Evolutionary conservation across 2,797 vertebrate species (phyloP).

Genomic region (Sarcophilus harrisii): DNA sequence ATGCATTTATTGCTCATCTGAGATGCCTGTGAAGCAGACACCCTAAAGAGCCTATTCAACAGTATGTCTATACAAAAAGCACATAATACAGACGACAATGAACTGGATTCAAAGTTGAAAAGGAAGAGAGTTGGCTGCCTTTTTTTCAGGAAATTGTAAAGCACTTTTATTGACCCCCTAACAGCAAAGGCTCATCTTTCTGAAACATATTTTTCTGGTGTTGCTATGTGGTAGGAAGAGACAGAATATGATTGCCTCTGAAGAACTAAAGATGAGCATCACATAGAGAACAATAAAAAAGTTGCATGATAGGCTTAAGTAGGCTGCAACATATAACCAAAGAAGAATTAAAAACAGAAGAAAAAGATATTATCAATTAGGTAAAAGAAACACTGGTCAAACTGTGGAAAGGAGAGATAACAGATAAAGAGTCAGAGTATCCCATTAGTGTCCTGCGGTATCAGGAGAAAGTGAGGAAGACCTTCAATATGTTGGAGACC

Average conservation of each 20-base stretch:
- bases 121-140: not conserved
- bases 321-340: not conserved
- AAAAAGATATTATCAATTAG: not conserved
- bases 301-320: not conserved
- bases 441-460: not conserved
- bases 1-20: not conserved
- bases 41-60: not conserved
- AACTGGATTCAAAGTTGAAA: not conserved
- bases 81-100: not conserved
- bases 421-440: not conserved
- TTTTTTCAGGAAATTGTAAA: not conserved
- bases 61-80: not conserved
- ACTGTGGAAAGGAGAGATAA: not conserved
- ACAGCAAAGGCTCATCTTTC: not conserved
- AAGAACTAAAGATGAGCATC: not conserved
- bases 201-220: not conserved
- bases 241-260: not conserved
- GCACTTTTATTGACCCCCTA: not conserved
- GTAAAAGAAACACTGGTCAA: not conserved
- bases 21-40: not conserved
- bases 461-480: not conserved
- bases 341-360: not conserved
- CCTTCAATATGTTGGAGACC: not conserved
- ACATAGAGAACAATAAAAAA: not conserved
- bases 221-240: not conserved